Evolutionary conservation across 2,888 invertebrate species (phyloP).

Genomic region (Athetis lepigone): DNA sequence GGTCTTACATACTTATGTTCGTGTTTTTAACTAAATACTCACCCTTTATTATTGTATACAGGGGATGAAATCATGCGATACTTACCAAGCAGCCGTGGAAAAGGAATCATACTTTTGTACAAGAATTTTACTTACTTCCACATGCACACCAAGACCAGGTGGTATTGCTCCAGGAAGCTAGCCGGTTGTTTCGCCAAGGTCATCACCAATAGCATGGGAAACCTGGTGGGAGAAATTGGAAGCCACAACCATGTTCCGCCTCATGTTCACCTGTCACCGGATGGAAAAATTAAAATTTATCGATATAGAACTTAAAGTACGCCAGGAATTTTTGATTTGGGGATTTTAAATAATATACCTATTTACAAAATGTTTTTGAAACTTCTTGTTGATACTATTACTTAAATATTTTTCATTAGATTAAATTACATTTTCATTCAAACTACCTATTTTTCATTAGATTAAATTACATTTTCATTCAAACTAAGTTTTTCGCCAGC

Average conservation of each 20-base stretch:
- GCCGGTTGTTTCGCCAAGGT: slow-evolving; percentile 70
- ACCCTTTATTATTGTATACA: slow-evolving; percentile 2
- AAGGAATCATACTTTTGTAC: slow-evolving; percentile 45
- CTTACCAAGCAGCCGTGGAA: slow-evolving; percentile 49
- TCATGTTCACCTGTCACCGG: slow-evolving; percentile 2
- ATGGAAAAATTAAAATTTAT: slow-evolving; percentile 14
- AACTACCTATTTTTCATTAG: too few species aligned
- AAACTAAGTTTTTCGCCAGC: too few species aligned
- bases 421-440: not conserved
- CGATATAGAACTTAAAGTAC: slow-evolving; percentile 8
- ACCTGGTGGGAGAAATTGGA: slow-evolving; percentile 31
- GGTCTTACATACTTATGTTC: too few species aligned
- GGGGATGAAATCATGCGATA: slow-evolving; percentile 41
- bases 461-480: not conserved
- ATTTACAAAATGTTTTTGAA: not conserved
- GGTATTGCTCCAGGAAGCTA: slow-evolving; percentile 74
- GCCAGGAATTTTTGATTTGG: not conserved
- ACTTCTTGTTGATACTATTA: not conserved
- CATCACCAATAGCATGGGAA: slow-evolving; percentile 38
- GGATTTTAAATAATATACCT: too few species aligned
- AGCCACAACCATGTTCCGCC: slow-evolving; percentile 49
- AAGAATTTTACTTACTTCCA: slow-evolving; percentile 63
- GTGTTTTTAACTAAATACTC: not conserved
- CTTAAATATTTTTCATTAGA: not conserved
- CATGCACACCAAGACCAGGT: slow-evolving; percentile 68